Conservation (phyloP, 1,140 invertebrate genomes). For the Trichonephila inaurata region DNA sequence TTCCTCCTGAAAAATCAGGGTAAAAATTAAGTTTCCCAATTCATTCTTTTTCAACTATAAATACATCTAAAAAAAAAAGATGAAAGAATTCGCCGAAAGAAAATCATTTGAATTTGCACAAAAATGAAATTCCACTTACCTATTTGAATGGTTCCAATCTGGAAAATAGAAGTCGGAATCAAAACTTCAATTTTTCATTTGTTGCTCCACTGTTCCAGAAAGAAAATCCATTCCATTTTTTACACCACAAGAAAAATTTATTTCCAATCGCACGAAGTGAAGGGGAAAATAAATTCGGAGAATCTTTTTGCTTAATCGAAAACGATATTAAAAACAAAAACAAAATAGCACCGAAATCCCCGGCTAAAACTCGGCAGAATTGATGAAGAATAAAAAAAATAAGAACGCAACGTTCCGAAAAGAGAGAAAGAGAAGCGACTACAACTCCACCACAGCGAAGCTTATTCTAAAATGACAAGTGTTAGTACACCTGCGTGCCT, state of each 20-base stretch:
- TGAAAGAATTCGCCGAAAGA: neutral
- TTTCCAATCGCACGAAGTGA: neutral
- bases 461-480: slow-evolving; percentile 43
- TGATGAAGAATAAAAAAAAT: neutral
- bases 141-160: neutral
- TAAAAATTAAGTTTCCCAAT: neutral
- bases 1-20: too few species aligned
- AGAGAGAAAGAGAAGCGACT: neutral
- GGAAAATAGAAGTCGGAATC: neutral
- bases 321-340: slow-evolving; percentile 4
- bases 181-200: slow-evolving; percentile 24
- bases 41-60: neutral
- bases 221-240: slow-evolving; percentile 31
- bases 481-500: slow-evolving; percentile 53
- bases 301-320: neutral
- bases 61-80: neutral
- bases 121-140: neutral
- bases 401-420: neutral
- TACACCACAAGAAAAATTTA: neutral
- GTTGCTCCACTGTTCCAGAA: slow-evolving; percentile 25
- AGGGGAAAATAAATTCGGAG: neutral
- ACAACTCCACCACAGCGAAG: slow-evolving; percentile 12
- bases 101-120: neutral
- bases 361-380: neutral
- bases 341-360: neutral